phyloP scores from a whole-genome alignment of 1,140 invertebrate genomes.

The Pararge aegeria region DNA sequence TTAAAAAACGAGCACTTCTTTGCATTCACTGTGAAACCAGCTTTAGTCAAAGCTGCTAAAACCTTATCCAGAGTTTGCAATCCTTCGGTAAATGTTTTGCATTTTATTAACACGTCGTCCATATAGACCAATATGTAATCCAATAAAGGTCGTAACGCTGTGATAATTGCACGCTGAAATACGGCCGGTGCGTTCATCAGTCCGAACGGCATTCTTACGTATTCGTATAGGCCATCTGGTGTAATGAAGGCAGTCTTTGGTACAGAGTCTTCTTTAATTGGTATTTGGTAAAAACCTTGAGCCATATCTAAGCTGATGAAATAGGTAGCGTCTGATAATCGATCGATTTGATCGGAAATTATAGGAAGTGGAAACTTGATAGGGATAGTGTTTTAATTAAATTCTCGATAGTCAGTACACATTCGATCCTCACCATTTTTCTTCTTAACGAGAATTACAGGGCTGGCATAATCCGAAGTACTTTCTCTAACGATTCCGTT shows the following conservation, averaged over 20 bases:
- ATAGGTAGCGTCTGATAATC: slow-evolving; percentile 16
- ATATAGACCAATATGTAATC: slow-evolving; percentile 16
- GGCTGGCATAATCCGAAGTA: slow-evolving; percentile 17
- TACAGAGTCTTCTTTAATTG: slow-evolving; percentile 13
- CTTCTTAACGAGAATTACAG: slow-evolving; percentile 24
- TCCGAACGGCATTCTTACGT: slow-evolving; percentile 23
- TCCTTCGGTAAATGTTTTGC: slow-evolving; percentile 19
- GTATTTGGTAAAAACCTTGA: slow-evolving; percentile 29
- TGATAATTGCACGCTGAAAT: slow-evolving; percentile 25
- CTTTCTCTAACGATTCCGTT: slow-evolving; percentile 15
- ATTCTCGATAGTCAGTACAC: slow-evolving; percentile 21
- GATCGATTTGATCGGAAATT: slow-evolving; percentile 25
- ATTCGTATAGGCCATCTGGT: slow-evolving; percentile 24
- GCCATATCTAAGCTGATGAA: slow-evolving; percentile 28
- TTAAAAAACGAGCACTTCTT: slow-evolving; percentile 43
- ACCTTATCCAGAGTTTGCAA: slow-evolving; percentile 26
- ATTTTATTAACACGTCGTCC: slow-evolving; percentile 23
- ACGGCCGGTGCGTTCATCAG: slow-evolving; percentile 25
- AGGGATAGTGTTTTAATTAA: slow-evolving; percentile 17
- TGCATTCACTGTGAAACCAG: slow-evolving; percentile 39
- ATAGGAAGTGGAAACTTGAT: slow-evolving; percentile 21
- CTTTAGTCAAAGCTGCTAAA: slow-evolving; percentile 28
- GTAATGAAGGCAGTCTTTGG: slow-evolving; percentile 21
- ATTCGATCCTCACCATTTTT: slow-evolving; percentile 23
- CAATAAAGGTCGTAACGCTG: slow-evolving; percentile 1